Base-by-base conservation (phyloP, 2,888 invertebrate species). In the Drosophila koepferae region DNA sequence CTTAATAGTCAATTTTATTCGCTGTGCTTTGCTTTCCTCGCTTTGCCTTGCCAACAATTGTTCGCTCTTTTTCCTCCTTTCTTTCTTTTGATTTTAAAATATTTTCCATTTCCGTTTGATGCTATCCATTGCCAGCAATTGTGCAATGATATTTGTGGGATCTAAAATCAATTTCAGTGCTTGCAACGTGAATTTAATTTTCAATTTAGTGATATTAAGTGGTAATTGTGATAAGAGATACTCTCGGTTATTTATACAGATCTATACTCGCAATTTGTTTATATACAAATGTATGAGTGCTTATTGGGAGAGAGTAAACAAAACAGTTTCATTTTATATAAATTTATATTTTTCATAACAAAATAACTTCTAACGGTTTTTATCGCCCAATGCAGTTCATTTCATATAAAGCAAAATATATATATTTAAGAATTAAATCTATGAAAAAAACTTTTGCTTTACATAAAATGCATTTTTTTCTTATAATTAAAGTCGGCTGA, bases 1-100 rank as follows among this genome's bases (percentile, higher is more conserved):
- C 75, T 78, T 86, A 78, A 86, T 83, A 78, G 84, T 76, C 84
- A 76, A 83, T 82, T 82, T 76, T 68, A 66, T 68, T 72, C 58
- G 53, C 18, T 38, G 53, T n/a, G 60, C 55, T 59, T 63, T 14
- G 60, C 55, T 54, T 55, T 74, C 40, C 23, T 16, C 3, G 51
- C 14, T 23, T 38, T 36, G 36, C 14, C 36, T 20, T 20, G 20
- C 20, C 36, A 36, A 14, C 53, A 36, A 12, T 54, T 68, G 68
- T 53, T 14, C 34, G 14, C 38, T 9, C 28, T 40, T 16, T 9
- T 7, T 20, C 5, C 6, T 16, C 5, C 9, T 20, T 20, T n/a
- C n/a, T 36, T 14, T 36, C 20, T 20, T 53, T 34, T 6, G 31
- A 28, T 40, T 38, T 38, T 9, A n/a, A 28, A 55, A 55, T 38